Evolutionary conservation across 2,797 vertebrate genomes (phyloP).

Genomic region (Chrosomus eos): DNA sequence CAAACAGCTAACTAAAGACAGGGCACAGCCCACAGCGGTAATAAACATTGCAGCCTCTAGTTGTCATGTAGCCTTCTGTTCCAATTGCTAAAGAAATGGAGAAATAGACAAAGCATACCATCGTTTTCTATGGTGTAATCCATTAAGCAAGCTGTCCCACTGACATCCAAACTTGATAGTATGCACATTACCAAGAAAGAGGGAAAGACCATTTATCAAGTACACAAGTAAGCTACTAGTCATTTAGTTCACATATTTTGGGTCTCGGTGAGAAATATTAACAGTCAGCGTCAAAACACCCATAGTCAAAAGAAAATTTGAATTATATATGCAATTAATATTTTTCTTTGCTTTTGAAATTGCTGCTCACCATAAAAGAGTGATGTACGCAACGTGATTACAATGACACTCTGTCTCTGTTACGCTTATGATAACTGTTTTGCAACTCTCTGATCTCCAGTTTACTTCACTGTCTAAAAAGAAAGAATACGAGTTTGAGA

Average conservation of each 20-base stretch:
- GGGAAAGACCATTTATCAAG: background rate
- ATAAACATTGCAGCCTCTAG: too few species aligned
- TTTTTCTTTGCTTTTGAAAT: background rate
- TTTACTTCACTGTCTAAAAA: constrained; percentile 70
- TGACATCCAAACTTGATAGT: background rate
- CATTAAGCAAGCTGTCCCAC: background rate
- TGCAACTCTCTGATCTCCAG: constrained; percentile 83
- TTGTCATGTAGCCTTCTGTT: constrained; percentile 62
- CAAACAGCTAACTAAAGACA: too few species aligned
- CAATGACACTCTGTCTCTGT: constrained; percentile 85
- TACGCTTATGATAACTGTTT: constrained; percentile 58
- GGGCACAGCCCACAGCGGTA: too few species aligned
- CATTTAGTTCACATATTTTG: background rate
- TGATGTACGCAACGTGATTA: constrained; percentile 91
- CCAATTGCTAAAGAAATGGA: constrained; percentile 67
- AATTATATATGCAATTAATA: background rate
- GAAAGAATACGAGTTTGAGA: background rate
- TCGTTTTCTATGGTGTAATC: background rate
- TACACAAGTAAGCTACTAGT: too few species aligned
- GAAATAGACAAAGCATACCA: background rate
- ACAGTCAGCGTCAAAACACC: background rate
- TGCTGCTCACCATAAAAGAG: constrained; percentile 77
- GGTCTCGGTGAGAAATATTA: background rate
- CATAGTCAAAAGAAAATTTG: background rate
- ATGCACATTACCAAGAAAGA: background rate